Evolutionary conservation across 2,888 invertebrate species (phyloP).

Genomic region (Lasius fuliginosus): DNA sequence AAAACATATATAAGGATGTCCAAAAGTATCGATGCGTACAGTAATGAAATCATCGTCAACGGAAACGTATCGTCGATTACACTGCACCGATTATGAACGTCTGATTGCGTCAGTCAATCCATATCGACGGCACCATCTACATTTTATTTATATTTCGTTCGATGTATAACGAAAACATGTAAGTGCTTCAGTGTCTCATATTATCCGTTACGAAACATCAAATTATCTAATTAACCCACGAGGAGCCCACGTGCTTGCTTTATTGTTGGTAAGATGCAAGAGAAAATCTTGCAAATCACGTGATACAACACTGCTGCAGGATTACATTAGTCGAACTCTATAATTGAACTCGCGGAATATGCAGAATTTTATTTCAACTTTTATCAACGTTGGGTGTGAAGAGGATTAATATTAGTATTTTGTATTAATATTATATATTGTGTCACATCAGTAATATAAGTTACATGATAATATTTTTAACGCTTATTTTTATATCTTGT

Average conservation of each 20-base stretch:
- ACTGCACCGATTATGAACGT: not conserved
- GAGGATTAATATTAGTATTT: too few species aligned
- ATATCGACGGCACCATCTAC: not conserved
- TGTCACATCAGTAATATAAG: too few species aligned
- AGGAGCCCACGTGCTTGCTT: too few species aligned
- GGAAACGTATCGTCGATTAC: not conserved
- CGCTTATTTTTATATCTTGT: too few species aligned
- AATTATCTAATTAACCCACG: not conserved
- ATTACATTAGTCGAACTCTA: not conserved
- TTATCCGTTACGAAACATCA: not conserved
- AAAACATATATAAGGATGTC: constrained; percentile 51
- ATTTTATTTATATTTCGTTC: too few species aligned
- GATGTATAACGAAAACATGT: not conserved
- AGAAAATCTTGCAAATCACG: not conserved
- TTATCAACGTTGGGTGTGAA: too few species aligned
- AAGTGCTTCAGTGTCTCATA: not conserved
- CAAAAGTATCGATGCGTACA: not conserved
- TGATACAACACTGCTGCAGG: not conserved
- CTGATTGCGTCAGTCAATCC: not conserved
- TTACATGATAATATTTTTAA: too few species aligned
- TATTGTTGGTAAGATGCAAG: not conserved
- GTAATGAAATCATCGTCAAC: constrained; percentile 1
- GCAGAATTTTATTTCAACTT: not conserved
- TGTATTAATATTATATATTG: too few species aligned
- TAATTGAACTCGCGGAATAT: not conserved